These are phyloP conservation scores for Mesochorus sp. DNA, from an alignment of 2,888 invertebrate genomes.

Conservation along the genomic window DNA sequence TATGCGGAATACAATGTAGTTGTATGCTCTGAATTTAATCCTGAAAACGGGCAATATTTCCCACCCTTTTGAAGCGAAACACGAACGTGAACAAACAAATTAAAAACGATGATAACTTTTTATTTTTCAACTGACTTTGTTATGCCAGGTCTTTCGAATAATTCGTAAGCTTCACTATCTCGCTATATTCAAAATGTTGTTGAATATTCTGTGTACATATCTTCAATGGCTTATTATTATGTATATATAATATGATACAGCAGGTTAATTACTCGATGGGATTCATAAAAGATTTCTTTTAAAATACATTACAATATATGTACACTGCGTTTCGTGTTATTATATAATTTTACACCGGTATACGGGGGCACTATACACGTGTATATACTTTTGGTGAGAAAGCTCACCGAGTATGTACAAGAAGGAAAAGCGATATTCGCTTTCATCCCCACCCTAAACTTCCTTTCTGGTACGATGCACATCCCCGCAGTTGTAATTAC, in stretches of 20 bases:
- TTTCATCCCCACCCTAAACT: no score
- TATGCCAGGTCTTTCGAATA: no score
- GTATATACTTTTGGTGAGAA: neutral
- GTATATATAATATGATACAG: constrained; percentile 21
- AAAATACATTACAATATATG: constrained; percentile 5
- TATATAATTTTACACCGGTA: constrained; percentile 17
- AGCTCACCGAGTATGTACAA: constrained; percentile 11
- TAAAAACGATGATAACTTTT: no score
- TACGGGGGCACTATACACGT: neutral
- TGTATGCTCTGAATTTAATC: no score
- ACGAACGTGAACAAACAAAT: no score
- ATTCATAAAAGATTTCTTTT: constrained; percentile 30
- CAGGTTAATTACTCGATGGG: constrained; percentile 31
- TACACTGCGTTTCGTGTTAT: constrained; percentile 35
- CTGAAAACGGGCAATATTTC: no score
- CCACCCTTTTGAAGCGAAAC: no score
- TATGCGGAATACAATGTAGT: no score
- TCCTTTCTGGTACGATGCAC: neutral
- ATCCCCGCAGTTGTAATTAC: constrained; percentile 71
- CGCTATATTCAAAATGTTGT: neutral
- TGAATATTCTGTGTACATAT: constrained; percentile 6
- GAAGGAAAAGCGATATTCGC: constrained; percentile 31
- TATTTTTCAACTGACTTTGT: no score
- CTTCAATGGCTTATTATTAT: no score
- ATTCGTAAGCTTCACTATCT: neutral